Percentiles rank a stretch among this genome's conserved stretches.
These are phyloP conservation scores for Blastobasis adustella DNA, from an alignment of 2,888 invertebrate species.

Conservation along the genomic window DNA sequence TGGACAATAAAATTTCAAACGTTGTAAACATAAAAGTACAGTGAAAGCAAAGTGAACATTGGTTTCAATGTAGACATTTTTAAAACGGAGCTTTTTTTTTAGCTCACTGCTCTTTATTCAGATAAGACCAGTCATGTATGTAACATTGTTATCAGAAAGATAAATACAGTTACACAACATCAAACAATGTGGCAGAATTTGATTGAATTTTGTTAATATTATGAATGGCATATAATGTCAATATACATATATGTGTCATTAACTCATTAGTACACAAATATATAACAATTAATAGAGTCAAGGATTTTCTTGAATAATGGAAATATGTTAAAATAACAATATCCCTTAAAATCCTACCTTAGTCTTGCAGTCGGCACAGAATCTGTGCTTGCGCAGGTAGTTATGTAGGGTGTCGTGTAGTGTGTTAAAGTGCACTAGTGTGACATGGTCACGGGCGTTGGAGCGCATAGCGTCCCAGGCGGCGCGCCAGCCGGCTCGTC, in stretches of 20 bases:
- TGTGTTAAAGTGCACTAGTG: slow-evolving; percentile 89
- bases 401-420: slow-evolving; percentile 90
- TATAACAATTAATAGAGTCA: background rate
- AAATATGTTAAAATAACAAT: background rate
- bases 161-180: background rate
- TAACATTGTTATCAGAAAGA: background rate
- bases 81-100: no score
- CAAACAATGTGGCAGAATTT: no score
- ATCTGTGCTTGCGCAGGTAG: slow-evolving; percentile 94
- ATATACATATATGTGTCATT: background rate
- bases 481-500: slow-evolving; percentile 83
- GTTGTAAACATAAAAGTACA: background rate
- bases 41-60: background rate
- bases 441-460: slow-evolving; percentile 87
- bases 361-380: slow-evolving; percentile 94
- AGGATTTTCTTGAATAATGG: background rate
- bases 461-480: slow-evolving; percentile 90
- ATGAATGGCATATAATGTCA: background rate
- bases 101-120: no score
- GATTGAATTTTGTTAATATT: no score
- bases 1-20: slow-evolving; percentile 20
- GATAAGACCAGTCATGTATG: background rate
- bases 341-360: slow-evolving; percentile 77
- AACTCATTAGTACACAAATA: background rate
- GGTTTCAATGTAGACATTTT: background rate